Base-by-base conservation (phyloP, 2,888 invertebrate genomes). In the Hyles lineata region DNA sequence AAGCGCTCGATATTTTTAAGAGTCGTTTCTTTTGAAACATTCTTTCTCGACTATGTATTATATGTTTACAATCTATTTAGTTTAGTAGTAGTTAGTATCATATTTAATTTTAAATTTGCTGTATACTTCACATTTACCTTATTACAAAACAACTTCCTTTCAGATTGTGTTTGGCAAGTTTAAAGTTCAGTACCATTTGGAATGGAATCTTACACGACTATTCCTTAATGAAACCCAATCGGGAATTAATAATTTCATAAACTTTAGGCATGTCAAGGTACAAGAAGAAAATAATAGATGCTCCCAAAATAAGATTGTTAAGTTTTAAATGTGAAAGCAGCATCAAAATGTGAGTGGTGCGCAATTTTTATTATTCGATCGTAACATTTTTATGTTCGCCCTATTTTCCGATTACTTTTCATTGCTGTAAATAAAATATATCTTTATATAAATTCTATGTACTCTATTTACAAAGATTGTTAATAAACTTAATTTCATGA, bases 361-460 rank as follows among this genome's bases (percentile, higher is more conserved):
- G 79, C 79, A 83, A 82, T 84, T 89, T 87, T 90, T 90, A 90
- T 88, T 82, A 80, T 77, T 75, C 77, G 84, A 81, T 87, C 89
- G 85, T 90, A 89, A 91, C 79, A 82, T 85, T 90, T 87, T 90
- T 89, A 90, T 89, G 84, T 76, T 61, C 43, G 82, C 77, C 79
- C 84, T 79, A 81, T 78, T 85, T 85, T 87, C 84, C 82, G 79
- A 82, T 83, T 83, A 83, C 52, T 55, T 61, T 67, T 67, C 50
- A 50, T 67, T 23, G 43, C 23, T 23, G 7, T 67, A 23, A 67
- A 67, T 15, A 50, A 55, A 6, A 50, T 11, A 17, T 11, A 17
- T 50, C 50, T 67, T 43, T 23, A 1, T 43, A 25, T 23, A 7
- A 17, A 67, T 43, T n/a, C 43, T 11, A 63, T 67, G 17, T 50